Conservation (phyloP, 2,888 invertebrate genomes). For the Oscheius myriophilus region DNA sequence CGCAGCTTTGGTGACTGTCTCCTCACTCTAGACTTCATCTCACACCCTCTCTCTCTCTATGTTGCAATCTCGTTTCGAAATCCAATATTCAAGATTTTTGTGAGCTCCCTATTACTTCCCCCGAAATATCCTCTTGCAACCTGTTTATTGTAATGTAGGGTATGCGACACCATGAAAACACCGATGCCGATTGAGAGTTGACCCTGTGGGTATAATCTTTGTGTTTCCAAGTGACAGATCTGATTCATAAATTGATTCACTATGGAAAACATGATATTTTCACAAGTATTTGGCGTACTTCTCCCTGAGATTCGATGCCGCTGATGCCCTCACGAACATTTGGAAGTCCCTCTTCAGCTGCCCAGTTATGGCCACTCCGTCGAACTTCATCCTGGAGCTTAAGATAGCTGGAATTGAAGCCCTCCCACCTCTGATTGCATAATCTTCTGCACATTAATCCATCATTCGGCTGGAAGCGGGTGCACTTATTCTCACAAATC, state of each 20-base stretch:
- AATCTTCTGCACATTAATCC: conserved; percentile 37
- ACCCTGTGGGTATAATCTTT: too few species aligned
- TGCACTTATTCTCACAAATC: conserved; percentile 42
- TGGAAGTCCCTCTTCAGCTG: conserved; percentile 47
- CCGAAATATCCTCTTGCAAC: too few species aligned
- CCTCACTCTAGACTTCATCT: conserved; percentile 26
- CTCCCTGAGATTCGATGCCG: conserved; percentile 40
- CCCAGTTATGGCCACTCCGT: conserved; percentile 37
- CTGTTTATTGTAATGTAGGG: too few species aligned
- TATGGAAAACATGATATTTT: background rate
- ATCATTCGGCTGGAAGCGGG: conserved; percentile 37
- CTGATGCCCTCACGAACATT: conserved; percentile 39
- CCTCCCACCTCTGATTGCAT: conserved; percentile 37
- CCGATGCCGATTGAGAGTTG: too few species aligned
- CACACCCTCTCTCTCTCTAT: conserved; percentile 4
- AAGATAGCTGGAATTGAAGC: background rate
- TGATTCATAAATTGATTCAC: too few species aligned
- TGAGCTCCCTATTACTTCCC: too few species aligned
- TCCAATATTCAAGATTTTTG: too few species aligned
- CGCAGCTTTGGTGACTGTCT: conserved; percentile 21
- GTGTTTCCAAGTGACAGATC: too few species aligned
- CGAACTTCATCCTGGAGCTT: conserved; percentile 38
- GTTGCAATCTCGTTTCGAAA: too few species aligned
- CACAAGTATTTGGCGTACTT: conserved; percentile 36
- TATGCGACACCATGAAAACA: too few species aligned